Conservation (phyloP, 2,113 vertebrate genomes). For the Rhinolophus sinicus region DNA sequence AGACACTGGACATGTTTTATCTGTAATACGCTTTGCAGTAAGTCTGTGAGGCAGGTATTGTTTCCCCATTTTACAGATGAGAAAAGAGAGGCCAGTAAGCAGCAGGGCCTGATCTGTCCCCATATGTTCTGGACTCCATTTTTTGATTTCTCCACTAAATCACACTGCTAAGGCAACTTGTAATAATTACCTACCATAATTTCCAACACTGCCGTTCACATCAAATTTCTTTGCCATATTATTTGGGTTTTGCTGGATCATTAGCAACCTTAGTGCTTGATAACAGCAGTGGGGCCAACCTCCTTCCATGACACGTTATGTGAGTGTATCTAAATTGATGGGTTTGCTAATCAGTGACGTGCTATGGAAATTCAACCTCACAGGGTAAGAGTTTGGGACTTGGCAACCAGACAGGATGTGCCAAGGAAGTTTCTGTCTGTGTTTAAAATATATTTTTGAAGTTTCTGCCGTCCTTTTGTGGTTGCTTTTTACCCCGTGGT, state of each 20-base stretch:
- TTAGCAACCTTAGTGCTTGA: neutral
- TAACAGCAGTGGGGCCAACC: neutral
- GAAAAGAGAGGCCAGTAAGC: neutral
- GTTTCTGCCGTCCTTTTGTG: neutral
- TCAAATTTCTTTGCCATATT: neutral
- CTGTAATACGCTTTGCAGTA: neutral
- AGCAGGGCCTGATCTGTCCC: neutral
- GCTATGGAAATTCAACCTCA: neutral
- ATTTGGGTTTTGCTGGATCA: neutral
- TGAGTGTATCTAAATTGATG: neutral
- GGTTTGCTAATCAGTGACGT: neutral
- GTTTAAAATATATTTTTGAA: conserved; percentile 40
- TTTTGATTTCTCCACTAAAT: neutral
- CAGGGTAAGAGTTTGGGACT: neutral
- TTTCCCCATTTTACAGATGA: neutral
- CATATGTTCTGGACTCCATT: neutral
- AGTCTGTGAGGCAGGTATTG: neutral
- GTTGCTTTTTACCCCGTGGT: conserved; percentile 13
- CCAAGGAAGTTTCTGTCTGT: neutral
- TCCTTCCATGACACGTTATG: neutral
- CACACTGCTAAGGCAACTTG: neutral
- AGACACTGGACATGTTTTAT: neutral
- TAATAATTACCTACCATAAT: neutral
- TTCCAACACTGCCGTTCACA: neutral
- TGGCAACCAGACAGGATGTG: neutral